Conservation (phyloP, 2,888 invertebrate genomes). For the Hypsopygia costalis region DNA sequence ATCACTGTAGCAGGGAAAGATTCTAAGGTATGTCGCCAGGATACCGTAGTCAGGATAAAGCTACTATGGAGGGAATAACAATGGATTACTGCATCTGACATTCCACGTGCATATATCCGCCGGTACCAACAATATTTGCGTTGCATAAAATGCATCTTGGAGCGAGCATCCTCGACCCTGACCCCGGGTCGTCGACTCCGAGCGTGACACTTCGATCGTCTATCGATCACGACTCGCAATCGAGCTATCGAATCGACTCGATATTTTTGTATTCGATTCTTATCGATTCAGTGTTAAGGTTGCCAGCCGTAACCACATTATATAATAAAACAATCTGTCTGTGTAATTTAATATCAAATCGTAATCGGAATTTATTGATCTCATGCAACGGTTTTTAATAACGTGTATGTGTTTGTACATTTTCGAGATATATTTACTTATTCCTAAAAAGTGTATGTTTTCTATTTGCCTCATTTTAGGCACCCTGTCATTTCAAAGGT, state of each 20-base stretch:
- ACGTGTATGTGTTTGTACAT: no score
- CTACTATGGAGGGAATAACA: conserved; percentile 57
- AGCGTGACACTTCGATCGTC: conserved; percentile 78
- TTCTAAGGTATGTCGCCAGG: neutral
- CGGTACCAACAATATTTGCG: conserved; percentile 48
- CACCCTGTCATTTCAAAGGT: no score
- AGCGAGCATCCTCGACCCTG: conserved; percentile 66
- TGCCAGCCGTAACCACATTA: neutral
- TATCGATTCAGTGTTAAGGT: conserved; percentile 55
- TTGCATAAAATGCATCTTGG: conserved; percentile 61
- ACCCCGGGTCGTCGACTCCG: conserved; percentile 68
- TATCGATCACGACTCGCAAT: conserved; percentile 76
- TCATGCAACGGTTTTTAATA: no score
- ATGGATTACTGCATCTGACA: conserved; percentile 40
- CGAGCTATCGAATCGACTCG: conserved; percentile 62
- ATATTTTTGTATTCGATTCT: conserved; percentile 54
- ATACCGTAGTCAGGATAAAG: conserved; percentile 21
- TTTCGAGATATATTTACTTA: no score
- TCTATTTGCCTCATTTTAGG: no score
- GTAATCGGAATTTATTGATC: no score
- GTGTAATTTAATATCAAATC: no score
- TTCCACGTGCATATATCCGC: neutral
- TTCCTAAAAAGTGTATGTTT: no score
- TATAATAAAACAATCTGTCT: no score
- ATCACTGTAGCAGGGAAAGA: neutral